A percentile compares a stretch with the other conserved stretches of the same genome.
Evolutionary conservation across 2,113 vertebrate species (phyloP).

Genomic region (Dipodomys merriami): DNA sequence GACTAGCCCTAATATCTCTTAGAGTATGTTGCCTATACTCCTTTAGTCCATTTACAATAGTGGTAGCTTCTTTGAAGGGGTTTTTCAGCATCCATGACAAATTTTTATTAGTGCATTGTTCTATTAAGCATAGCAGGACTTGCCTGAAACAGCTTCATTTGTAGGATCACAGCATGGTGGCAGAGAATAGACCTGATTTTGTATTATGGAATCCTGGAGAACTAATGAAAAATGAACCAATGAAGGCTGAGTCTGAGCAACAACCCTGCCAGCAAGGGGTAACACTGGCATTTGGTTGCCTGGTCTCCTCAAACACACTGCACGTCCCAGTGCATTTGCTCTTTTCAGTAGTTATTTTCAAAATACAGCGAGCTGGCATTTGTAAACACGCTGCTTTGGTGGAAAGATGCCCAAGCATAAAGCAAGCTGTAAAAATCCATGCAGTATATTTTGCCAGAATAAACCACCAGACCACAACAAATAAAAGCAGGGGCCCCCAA

Average conservation of each 20-base stretch:
- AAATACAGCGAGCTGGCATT: conserved; percentile 67
- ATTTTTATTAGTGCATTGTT: not conserved
- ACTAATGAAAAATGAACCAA: not conserved
- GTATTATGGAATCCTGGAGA: not conserved
- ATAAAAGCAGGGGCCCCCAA: conserved; percentile 36
- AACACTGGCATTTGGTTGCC: not conserved
- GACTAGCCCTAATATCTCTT: not conserved
- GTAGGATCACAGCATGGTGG: not conserved
- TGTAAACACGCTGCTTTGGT: conserved; percentile 68
- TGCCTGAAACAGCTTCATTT: conserved; percentile 22
- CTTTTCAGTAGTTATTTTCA: conserved; percentile 73
- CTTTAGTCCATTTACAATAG: not conserved
- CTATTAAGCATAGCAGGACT: not conserved
- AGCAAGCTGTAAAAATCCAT: conserved; percentile 75
- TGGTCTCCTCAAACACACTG: not conserved
- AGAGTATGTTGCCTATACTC: not conserved
- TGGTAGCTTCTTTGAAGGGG: not conserved
- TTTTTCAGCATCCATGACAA: not conserved
- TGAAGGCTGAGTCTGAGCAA: not conserved
- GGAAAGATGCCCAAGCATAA: conserved; percentile 72
- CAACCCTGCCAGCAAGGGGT: not conserved
- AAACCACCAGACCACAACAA: conserved; percentile 69
- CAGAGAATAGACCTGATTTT: not conserved
- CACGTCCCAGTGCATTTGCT: conserved; percentile 67
- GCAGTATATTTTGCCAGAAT: conserved; percentile 56